phyloP scores from a whole-genome alignment of 2,888 invertebrate genomes.

The Polydrusus pterygomalis region DNA sequence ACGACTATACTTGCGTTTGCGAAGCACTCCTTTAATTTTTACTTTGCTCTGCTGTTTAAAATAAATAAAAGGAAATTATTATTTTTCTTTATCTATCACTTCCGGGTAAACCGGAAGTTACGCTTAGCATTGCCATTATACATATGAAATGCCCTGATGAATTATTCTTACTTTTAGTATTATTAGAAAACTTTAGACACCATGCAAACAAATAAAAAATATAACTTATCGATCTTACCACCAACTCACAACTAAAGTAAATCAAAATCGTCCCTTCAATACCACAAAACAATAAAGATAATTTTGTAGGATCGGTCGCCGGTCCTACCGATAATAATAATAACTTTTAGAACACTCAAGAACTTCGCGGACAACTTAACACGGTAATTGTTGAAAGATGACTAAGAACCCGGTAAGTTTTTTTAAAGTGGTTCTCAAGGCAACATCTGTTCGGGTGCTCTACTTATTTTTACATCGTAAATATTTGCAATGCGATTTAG shows the following conservation, averaged over 20 bases:
- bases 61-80: no score
- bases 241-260: conserved; percentile 15
- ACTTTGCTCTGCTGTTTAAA: no score
- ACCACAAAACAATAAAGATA: neutral
- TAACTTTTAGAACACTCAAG: conserved; percentile 5
- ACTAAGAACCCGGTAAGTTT: conserved; percentile 39
- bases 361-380: conserved; percentile 35
- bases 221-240: conserved; percentile 18
- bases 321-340: neutral
- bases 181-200: no score
- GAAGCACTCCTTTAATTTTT: no score
- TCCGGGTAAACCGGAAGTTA: no score
- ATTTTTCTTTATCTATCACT: no score
- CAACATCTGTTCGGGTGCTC: conserved; percentile 25
- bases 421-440: conserved; percentile 24
- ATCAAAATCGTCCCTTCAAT: neutral
- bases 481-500: conserved; percentile 14
- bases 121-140: no score
- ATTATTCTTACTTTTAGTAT: no score
- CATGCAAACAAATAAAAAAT: neutral
- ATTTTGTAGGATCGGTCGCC: conserved; percentile 7
- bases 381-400: conserved; percentile 37
- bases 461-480: conserved; percentile 16
- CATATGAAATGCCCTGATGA: no score
- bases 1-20: no score